Percentiles rank a stretch among this genome's conserved stretches.
These are phyloP conservation scores for Drosophila yooni DNA, from an alignment of 2,888 invertebrate genomes.

Conservation along the genomic window DNA sequence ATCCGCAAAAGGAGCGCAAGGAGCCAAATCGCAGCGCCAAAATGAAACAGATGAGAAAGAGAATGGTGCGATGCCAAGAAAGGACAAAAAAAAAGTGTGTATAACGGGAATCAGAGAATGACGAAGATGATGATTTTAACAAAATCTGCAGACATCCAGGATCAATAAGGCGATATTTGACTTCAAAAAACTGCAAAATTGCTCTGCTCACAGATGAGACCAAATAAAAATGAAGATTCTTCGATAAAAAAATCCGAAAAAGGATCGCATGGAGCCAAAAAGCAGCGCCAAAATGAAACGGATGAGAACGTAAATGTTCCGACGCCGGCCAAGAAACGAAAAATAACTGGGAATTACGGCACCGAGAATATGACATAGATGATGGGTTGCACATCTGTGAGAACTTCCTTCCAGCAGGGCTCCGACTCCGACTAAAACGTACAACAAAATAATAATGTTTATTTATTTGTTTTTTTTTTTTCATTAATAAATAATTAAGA, in stretches of 20 bases:
- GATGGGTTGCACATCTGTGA: slow-evolving; percentile 44
- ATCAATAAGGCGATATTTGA: too few relatives aligned
- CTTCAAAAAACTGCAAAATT: too few relatives aligned
- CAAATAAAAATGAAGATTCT: not conserved
- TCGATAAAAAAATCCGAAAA: not conserved
- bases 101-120: too few relatives aligned
- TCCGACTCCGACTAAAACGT: not conserved
- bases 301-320: not conserved
- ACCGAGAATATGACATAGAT: not conserved
- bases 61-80: too few relatives aligned
- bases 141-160: too few relatives aligned
- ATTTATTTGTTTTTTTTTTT: not conserved
- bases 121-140: too few relatives aligned
- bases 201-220: too few relatives aligned
- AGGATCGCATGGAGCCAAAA: too few relatives aligned
- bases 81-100: too few relatives aligned
- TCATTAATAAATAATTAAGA: not conserved
- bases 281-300: not conserved
- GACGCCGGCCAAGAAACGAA: not conserved
- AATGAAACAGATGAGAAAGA: too few relatives aligned
- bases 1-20: too few relatives aligned
- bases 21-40: too few relatives aligned
- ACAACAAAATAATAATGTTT: not conserved
- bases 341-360: not conserved
- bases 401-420: slow-evolving; percentile 58